Conservation (phyloP, 2,113 vertebrate genomes). For the Egretta garzetta region DNA sequence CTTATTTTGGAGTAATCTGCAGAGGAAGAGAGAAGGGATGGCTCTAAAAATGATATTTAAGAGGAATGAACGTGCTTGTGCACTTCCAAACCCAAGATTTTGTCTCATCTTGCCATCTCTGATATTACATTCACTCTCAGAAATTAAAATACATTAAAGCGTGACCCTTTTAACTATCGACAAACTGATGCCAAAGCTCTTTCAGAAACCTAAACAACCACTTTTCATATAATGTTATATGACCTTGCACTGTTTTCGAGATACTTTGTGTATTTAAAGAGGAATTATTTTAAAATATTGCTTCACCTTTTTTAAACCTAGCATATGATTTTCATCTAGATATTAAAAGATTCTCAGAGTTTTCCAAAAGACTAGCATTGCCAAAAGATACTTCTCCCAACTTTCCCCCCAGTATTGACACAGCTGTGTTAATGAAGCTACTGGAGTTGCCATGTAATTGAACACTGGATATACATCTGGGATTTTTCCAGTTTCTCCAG, state of each 20-base stretch:
- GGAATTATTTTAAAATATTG: background rate
- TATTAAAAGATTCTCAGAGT: background rate
- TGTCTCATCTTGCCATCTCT: background rate
- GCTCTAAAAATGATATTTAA: background rate
- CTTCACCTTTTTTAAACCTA: background rate
- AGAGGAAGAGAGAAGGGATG: background rate
- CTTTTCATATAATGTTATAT: background rate
- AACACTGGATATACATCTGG: background rate
- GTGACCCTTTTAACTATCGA: background rate
- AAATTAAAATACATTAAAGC: background rate
- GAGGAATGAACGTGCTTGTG: background rate
- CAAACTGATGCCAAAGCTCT: background rate
- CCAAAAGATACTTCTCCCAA: conserved; percentile 23
- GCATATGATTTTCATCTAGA: background rate
- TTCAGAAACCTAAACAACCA: background rate
- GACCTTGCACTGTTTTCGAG: background rate
- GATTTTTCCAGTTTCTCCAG: background rate
- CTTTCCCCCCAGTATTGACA: conserved; percentile 5
- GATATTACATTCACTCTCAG: background rate
- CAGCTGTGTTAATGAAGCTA: conserved; percentile 56
- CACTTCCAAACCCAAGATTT: background rate
- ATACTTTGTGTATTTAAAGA: background rate
- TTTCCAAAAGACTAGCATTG: background rate
- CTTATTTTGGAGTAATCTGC: background rate
- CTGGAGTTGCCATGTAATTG: background rate